Base-by-base conservation (phyloP, 2,888 invertebrate species). In the Quadroppia sp. region DNA sequence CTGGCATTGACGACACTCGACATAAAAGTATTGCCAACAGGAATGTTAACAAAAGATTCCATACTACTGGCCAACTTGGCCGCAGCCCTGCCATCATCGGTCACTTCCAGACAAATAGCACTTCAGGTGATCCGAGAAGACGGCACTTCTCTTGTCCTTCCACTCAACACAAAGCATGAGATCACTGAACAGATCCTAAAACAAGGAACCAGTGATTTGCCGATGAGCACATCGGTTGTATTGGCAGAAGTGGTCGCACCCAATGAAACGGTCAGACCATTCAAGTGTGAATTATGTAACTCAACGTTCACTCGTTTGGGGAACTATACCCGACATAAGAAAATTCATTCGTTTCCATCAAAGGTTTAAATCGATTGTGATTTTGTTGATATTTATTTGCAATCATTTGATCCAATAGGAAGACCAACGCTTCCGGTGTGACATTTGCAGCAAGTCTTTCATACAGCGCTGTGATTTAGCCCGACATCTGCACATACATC, bases 401-500 rank as follows among this genome's bases (percentile, higher is more conserved):
- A 56, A 36, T 48, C 64, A 15, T 36, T 36, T 9, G 9, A 20
- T 40, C 9, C 17, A 2, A 48, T 74, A 80, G 79, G 80, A 78
- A 50, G 79, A 79, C 72, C 77, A 75, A 42, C 74, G 78, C 13
- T 80, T 78, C 74, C 78, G 79, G 56, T 81, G 81, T 76, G 77
- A 76, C 20, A 77, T 78, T 50, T 81, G 81, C 77, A 80, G 78
- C 11, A 76, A 80, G 61, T 77, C 78, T 53, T 81, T 81, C 75
- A 76, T 80, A 32, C 81, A 81, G 75, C 75, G 80, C 45, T 81
- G 81, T 79, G 81, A 81, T 76, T 76, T 81, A 74, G 80, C 79
- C 48, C 75, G 81, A 42, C 81, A 81, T 71, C 73, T 78, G 53
- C 77, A 80, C 59, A 79, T 80, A 23, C 81, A 81, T 75, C 77